Evolutionary conservation across 2,888 invertebrate species (phyloP).

Genomic region (Kuschelorhynchus macadamiae): DNA sequence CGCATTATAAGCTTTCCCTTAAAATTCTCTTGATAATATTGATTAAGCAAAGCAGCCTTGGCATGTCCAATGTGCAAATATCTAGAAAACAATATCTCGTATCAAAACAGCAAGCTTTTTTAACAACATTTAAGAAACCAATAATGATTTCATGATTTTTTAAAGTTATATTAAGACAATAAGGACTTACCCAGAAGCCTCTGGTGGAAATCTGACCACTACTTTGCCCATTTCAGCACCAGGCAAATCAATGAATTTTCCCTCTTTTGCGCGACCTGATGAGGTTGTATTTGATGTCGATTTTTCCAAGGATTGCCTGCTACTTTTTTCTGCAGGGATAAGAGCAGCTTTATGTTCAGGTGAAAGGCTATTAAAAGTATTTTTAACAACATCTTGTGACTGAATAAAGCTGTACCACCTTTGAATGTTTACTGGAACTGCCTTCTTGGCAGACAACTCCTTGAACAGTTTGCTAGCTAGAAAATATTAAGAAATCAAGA

Average conservation of each 20-base stretch:
- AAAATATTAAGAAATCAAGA: no score
- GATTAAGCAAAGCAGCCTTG: conserved; percentile 97
- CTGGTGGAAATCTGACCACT: conserved; percentile 98
- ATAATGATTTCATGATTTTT: no score
- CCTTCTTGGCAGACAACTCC: conserved; percentile 65
- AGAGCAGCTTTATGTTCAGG: conserved; percentile 68
- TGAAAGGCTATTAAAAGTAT: conserved; percentile 73
- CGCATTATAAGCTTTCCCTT: conserved; percentile 97
- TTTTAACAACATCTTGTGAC: conserved; percentile 74
- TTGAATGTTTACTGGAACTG: conserved; percentile 73
- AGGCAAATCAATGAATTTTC: conserved; percentile 96
- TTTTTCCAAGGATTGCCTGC: conserved; percentile 50
- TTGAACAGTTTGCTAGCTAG: conserved; percentile 64
- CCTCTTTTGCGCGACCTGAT: conserved; percentile 78
- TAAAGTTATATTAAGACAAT: no score
- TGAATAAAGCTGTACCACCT: conserved; percentile 80
- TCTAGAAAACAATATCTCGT: conserved; percentile 69
- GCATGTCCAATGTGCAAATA: conserved; percentile 99
- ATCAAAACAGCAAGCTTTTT: no score
- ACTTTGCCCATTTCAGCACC: conserved; percentile 98
- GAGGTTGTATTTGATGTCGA: conserved; percentile 26
- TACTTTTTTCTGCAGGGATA: conserved; percentile 41
- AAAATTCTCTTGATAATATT: conserved; percentile 94
- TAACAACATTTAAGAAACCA: no score
- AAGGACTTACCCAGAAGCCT: conserved; percentile 94